phyloP scores from a whole-genome alignment of 2,888 invertebrate species.

The Conus canariensis region DNA sequence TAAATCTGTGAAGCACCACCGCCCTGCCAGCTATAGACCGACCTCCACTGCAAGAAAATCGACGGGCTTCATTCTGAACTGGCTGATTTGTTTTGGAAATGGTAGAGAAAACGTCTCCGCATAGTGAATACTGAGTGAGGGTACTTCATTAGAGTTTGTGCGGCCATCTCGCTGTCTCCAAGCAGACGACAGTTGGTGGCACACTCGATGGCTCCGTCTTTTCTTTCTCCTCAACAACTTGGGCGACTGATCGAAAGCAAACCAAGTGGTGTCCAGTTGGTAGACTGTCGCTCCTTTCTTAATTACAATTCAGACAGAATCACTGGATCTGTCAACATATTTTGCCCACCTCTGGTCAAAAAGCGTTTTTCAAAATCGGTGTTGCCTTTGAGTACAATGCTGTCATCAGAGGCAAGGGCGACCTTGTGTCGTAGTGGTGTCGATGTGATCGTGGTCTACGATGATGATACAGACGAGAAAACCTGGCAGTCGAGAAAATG shows the following conservation, averaged over 20 bases:
- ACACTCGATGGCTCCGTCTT: constrained; percentile 34
- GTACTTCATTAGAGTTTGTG: background rate
- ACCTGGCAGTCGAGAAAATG: constrained; percentile 50
- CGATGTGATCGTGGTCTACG: constrained; percentile 62
- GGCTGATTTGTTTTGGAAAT: background rate
- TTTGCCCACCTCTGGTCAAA: constrained; percentile 73
- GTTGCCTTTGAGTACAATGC: constrained; percentile 66
- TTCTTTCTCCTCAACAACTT: constrained; percentile 50
- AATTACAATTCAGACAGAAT: constrained; percentile 68
- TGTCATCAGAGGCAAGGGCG: constrained; percentile 65
- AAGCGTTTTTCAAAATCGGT: constrained; percentile 58
- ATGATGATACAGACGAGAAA: constrained; percentile 53
- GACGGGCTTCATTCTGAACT: background rate
- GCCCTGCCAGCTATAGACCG: background rate
- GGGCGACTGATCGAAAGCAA: constrained; percentile 51
- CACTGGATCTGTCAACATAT: constrained; percentile 66
- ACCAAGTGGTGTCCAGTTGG: constrained; percentile 51
- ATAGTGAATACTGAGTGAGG: background rate
- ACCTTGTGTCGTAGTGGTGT: constrained; percentile 58
- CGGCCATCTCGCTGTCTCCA: background rate
- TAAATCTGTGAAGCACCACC: background rate
- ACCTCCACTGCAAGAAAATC: background rate
- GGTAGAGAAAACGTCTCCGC: background rate
- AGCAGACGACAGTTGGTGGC: background rate
- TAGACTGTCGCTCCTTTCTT: constrained; percentile 72